Evolutionary conservation across 2,113 vertebrate genomes (phyloP).

Genomic region (Prionailurus viverrinus): DNA sequence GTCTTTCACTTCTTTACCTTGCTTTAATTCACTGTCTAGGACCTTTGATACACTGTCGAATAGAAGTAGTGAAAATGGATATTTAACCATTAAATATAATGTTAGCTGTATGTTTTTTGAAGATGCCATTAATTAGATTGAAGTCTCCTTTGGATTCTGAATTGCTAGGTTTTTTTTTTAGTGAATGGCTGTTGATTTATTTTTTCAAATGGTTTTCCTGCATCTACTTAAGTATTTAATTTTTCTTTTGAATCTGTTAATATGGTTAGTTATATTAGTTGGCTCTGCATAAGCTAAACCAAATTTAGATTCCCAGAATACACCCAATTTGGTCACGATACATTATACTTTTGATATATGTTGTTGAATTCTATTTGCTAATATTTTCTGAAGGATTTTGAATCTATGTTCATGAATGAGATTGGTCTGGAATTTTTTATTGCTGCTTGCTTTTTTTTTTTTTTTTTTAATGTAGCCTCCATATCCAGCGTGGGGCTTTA

Average conservation of each 20-base stretch:
- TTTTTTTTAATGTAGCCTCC: neutral
- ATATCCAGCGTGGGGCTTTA: no score
- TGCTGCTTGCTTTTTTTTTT: neutral
- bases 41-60: neutral
- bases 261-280: neutral
- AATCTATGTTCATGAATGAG: neutral
- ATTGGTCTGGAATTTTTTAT: neutral
- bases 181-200: neutral
- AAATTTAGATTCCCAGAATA: neutral
- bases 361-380: slow-evolving; percentile 4
- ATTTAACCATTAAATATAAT: slow-evolving; percentile 14
- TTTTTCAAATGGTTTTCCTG: slow-evolving; percentile 24
- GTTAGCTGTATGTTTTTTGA: neutral
- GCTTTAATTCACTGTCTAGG: neutral
- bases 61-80: neutral
- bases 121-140: neutral
- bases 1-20: neutral
- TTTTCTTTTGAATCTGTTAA: neutral
- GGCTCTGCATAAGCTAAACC: neutral
- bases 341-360: neutral
- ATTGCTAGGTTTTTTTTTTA: neutral
- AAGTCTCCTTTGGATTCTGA: neutral
- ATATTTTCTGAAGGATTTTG: neutral
- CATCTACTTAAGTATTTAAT: neutral
- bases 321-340: neutral